Conservation (phyloP, 2,797 vertebrate genomes). For the Chaunax sp. region DNA sequence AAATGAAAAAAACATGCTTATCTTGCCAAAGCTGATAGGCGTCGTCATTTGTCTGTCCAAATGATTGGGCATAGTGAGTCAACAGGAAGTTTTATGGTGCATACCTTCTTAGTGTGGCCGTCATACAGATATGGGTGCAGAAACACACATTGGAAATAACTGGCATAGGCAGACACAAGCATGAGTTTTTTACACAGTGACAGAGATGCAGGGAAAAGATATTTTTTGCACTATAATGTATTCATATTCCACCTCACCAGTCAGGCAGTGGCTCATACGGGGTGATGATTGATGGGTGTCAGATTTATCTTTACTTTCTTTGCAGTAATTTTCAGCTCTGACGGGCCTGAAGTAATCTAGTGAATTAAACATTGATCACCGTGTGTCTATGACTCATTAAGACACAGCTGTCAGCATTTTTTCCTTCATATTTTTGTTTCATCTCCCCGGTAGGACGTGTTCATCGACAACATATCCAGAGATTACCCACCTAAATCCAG, state of each 20-base stretch:
- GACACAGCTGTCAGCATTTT: too few relatives aligned
- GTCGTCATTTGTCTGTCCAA: constrained; percentile 27
- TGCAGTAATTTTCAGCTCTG: constrained; percentile 41
- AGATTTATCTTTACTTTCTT: constrained; percentile 56
- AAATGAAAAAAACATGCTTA: constrained; percentile 64
- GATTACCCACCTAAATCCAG: not conserved
- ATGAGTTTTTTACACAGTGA: not conserved
- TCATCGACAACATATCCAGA: not conserved
- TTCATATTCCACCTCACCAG: constrained; percentile 25
- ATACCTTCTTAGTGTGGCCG: constrained; percentile 5
- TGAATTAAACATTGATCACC: constrained; percentile 62
- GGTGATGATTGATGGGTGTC: constrained; percentile 49
- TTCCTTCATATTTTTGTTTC: too few relatives aligned
- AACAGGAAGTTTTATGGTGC: constrained; percentile 23
- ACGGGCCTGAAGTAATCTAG: constrained; percentile 48
- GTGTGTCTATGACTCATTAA: constrained; percentile 22
- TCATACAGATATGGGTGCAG: constrained; percentile 1
- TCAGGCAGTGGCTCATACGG: not conserved
- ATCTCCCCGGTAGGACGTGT: not conserved
- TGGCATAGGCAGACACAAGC: not conserved
- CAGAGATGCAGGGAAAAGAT: too few relatives aligned
- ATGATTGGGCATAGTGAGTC: constrained; percentile 40
- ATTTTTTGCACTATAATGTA: too few relatives aligned
- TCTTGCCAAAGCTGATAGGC: constrained; percentile 48
- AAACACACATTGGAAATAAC: not conserved